Conservation (phyloP, 2,113 vertebrate species). For the Leptocoma aspasia region DNA sequence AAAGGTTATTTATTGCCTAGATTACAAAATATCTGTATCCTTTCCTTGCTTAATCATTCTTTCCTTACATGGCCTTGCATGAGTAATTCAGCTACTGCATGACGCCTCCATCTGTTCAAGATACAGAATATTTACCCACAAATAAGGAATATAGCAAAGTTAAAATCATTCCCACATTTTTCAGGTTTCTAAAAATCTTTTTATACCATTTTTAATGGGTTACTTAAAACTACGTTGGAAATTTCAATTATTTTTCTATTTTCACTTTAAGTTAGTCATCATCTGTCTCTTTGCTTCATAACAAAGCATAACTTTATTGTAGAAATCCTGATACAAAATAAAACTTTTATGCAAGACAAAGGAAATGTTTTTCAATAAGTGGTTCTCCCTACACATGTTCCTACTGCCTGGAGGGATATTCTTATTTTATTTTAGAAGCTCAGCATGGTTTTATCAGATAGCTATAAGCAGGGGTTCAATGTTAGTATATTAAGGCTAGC, state of each 20-base stretch:
- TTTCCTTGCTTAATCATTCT: background rate
- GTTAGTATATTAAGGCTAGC: background rate
- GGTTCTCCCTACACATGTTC: background rate
- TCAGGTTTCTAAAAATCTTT: background rate
- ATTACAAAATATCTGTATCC: background rate
- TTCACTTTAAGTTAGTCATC: background rate
- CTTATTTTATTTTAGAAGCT: background rate
- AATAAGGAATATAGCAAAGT: background rate
- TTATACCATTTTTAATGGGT: background rate
- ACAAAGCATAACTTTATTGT: background rate
- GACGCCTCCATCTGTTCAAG: background rate
- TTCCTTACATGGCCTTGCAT: background rate
- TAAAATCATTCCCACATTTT: background rate
- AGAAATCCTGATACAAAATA: background rate
- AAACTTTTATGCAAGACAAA: background rate
- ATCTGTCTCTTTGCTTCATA: background rate
- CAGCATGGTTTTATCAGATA: background rate
- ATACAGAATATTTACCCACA: background rate
- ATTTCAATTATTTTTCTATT: background rate
- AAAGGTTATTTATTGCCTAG: background rate
- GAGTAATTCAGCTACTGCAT: background rate
- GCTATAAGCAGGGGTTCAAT: background rate
- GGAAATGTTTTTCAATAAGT: background rate
- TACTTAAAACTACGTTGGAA: background rate
- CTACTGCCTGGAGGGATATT: background rate